Base-by-base conservation (phyloP, 2,113 vertebrate genomes). In the Vidua macroura region DNA sequence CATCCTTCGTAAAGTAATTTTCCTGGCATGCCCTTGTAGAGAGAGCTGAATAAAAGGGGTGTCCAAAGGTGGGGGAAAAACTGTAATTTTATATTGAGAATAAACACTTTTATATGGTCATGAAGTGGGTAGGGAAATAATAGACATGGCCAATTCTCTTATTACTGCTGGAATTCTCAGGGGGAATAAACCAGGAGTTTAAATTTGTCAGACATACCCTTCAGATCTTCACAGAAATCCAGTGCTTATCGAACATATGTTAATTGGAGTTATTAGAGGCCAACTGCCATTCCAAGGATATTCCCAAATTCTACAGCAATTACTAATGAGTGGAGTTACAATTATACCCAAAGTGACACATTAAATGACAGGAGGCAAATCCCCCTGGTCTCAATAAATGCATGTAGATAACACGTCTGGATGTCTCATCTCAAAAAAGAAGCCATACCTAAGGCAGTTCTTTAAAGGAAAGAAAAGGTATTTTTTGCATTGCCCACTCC, bases 371-470 rank as follows among this genome's bases (percentile, higher is more conserved):
- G 30, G 44, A 92, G 18, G 51, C 37, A 91, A 90, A 86, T 62
- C 16, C 25, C 21, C 10, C 28, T 18, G 7, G 25, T 33, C 16
- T 48, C 66, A 92, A 73, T 37, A 85, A 83, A 49, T 7, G 5
- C 46, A 49, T 1, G 0, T 1, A 62, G 8, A 33, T 39, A 46
- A 56, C 2, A 52, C 0, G 6, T 41, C 59, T 11, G 4, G 30
- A 59, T 64, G 58, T 43, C 59, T 62, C 28, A 39, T 22, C 9
- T 43, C 13, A 64, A 27, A 17, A 44, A 51, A 17, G 7, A 28
- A 69, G 41, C 8, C 17, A 17, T 13, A 48, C 5, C 43, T 30
- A 73, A n/a, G 33, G 9, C 0, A 0, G 11, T 5, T 53, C 37
- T 74, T 51, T 41, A 31, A 25, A 66, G 31, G 53, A 68, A 84